Conservation (phyloP, 1,140 invertebrate genomes). For the Archegozetes longisetosus region DNA sequence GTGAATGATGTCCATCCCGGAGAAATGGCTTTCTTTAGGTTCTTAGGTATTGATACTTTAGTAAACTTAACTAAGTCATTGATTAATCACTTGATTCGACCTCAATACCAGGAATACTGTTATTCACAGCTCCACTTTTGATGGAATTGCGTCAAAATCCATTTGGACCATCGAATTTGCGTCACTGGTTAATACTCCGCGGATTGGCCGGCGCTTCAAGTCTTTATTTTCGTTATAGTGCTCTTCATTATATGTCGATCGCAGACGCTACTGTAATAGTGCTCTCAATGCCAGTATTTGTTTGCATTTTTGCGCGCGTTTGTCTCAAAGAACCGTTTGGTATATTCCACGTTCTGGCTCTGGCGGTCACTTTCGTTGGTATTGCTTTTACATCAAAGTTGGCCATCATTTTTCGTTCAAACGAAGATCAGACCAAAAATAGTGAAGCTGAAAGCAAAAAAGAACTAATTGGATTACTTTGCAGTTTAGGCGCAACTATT, state of each 20-base stretch:
- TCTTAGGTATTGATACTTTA: conserved; percentile 46
- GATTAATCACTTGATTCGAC: background rate
- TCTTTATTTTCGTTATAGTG: conserved; percentile 41
- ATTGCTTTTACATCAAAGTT: conserved; percentile 37
- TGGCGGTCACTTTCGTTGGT: conserved; percentile 34
- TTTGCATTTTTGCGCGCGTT: conserved; percentile 37
- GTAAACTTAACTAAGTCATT: background rate
- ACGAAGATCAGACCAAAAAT: conserved; percentile 9
- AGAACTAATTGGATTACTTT: conserved; percentile 51
- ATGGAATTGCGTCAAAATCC: conserved; percentile 55
- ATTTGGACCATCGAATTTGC: conserved; percentile 49
- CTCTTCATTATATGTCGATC: conserved; percentile 38
- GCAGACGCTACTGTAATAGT: conserved; percentile 42
- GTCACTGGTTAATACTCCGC: conserved; percentile 29
- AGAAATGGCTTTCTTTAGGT: conserved; percentile 60
- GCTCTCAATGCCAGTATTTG: conserved; percentile 40
- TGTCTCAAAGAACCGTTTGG: conserved; percentile 40
- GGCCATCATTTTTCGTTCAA: conserved; percentile 31
- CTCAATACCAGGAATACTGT: conserved; percentile 28
- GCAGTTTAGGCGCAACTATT: conserved; percentile 65
- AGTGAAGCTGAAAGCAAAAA: conserved; percentile 26
- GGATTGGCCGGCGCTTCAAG: conserved; percentile 22
- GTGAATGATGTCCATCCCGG: conserved; percentile 53
- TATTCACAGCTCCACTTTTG: conserved; percentile 66
- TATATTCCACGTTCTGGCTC: conserved; percentile 34